Percentiles rank a stretch among this genome's conserved stretches.
Evolutionary conservation across 1,140 invertebrate genomes (phyloP).

Genomic region (Heliconius hewitsoni): DNA sequence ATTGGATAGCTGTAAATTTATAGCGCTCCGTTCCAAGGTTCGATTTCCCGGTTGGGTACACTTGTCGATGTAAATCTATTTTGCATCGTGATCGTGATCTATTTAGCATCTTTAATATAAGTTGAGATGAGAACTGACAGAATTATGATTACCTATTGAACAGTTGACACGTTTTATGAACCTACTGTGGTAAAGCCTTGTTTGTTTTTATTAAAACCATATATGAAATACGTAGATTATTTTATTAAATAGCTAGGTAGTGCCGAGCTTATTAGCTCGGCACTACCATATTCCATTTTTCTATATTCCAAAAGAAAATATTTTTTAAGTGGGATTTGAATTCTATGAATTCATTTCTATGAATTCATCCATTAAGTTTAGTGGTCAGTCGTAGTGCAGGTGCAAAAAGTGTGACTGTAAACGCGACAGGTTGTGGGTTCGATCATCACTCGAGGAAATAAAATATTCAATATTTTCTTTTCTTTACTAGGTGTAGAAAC

Average conservation of each 20-base stretch:
- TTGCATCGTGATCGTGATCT: slow-evolving; percentile 3
- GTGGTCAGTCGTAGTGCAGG: too few relatives aligned
- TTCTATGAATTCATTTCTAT: too few relatives aligned
- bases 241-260: too few relatives aligned
- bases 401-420: too few relatives aligned
- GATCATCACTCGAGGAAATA: too few relatives aligned
- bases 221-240: not conserved
- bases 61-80: slow-evolving; percentile 23
- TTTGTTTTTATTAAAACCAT: not conserved
- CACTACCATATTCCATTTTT: too few relatives aligned
- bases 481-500: not conserved
- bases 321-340: too few relatives aligned
- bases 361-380: too few relatives aligned
- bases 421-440: too few relatives aligned
- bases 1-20: slow-evolving; percentile 11
- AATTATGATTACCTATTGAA: slow-evolving; percentile 9
- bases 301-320: too few relatives aligned
- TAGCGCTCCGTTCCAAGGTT: slow-evolving; percentile 20
- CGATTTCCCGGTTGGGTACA: slow-evolving; percentile 25
- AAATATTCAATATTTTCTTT: not conserved
- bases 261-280: too few relatives aligned
- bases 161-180: slow-evolving; percentile 3
- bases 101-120: slow-evolving; percentile 2
- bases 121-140: slow-evolving; percentile 7
- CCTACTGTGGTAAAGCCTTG: not conserved